Evolutionary conservation across 2,113 vertebrate genomes (phyloP).

Genomic region (Esox niger): DNA sequence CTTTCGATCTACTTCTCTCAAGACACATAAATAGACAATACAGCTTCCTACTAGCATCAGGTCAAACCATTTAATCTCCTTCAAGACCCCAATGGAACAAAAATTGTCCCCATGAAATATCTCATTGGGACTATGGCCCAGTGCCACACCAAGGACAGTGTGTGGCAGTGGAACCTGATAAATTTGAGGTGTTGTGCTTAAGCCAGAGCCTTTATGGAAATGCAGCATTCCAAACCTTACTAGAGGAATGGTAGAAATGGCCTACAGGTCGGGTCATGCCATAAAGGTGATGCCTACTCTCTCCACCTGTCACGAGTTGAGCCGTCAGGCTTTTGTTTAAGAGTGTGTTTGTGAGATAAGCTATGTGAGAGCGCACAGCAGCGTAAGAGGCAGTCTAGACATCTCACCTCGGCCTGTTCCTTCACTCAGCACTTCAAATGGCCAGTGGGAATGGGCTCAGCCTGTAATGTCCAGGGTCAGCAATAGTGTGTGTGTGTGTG

Average conservation of each 20-base stretch:
- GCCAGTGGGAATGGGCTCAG: constrained; percentile 4
- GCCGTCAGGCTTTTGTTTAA: constrained; percentile 20
- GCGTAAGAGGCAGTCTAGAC: constrained; percentile 35
- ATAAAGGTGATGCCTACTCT: constrained; percentile 27
- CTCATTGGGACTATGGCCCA: no score
- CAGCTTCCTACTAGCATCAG: no score
- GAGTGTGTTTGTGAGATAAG: constrained; percentile 41
- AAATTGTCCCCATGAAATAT: no score
- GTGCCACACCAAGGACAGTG: no score
- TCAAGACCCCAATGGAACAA: no score
- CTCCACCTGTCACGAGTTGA: neutral
- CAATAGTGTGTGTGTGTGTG: constrained; percentile 5
- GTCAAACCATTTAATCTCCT: no score
- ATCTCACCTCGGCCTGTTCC: constrained; percentile 13
- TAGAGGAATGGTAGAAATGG: constrained; percentile 32
- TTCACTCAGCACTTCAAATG: neutral
- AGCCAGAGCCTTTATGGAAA: no score
- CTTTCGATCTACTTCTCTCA: no score
- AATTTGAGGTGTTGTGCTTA: no score
- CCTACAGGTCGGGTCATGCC: constrained; percentile 30
- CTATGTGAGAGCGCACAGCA: constrained; percentile 17
- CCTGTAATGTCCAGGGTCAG: constrained; percentile 12
- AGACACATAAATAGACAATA: no score
- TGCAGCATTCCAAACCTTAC: neutral
- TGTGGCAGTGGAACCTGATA: no score